Percentiles rank a stretch among this genome's conserved stretches.
phyloP scores from a whole-genome alignment of 2,113 vertebrate genomes.

The Rhinopomastus cyanomelas region DNA sequence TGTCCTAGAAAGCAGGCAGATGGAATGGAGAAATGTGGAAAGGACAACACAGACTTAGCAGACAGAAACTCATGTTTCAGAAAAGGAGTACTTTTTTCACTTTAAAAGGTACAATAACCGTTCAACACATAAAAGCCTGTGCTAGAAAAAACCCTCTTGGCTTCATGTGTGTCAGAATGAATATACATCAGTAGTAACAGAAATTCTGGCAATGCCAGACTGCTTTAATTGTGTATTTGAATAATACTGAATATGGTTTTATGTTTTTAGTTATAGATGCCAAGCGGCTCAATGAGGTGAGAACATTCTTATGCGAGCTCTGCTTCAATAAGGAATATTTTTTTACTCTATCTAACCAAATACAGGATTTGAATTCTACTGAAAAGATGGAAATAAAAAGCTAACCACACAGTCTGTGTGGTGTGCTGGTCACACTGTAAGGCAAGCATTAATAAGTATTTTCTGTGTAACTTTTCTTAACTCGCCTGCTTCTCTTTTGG shows the following conservation, averaged over 20 bases:
- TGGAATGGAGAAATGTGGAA: neutral
- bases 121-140: neutral
- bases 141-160: neutral
- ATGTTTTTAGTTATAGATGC: neutral
- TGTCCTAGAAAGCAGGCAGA: neutral
- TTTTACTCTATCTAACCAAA: neutral
- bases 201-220: neutral
- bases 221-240: neutral
- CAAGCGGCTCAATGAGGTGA: neutral
- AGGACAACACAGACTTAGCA: neutral
- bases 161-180: neutral
- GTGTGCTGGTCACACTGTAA: rapidly evolving
- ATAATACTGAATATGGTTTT: neutral
- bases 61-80: neutral
- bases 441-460: neutral
- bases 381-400: neutral
- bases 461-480: neutral
- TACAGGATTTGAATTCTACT: neutral
- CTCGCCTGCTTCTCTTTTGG: neutral
- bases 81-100: neutral
- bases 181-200: neutral
- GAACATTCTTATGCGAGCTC: neutral
- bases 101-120: neutral
- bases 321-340: neutral
- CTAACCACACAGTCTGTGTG: no score